Conservation (phyloP, 2,888 invertebrate genomes). For the Drosophila pegasa region DNA sequence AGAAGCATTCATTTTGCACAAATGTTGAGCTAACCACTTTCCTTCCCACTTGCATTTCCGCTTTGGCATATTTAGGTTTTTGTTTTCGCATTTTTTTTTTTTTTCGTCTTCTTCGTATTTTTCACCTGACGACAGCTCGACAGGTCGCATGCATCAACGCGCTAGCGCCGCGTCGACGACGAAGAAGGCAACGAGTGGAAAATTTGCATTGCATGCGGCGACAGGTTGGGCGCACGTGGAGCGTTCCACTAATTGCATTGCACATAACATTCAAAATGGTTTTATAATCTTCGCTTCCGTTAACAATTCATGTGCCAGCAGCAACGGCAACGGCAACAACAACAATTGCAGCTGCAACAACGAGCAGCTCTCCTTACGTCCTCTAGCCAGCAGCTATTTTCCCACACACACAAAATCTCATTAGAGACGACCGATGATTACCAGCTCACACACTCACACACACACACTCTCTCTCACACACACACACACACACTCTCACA, state of each 20-base stretch:
- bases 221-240: slow-evolving; percentile 22
- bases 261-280: slow-evolving; percentile 66
- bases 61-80: not conserved
- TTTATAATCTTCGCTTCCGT: slow-evolving; percentile 76
- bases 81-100: not conserved
- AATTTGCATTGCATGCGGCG: slow-evolving; percentile 37
- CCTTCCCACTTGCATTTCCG: slow-evolving; percentile 4
- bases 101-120: not conserved
- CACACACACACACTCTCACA: slow-evolving; percentile 11
- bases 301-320: slow-evolving; percentile 45
- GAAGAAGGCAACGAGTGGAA: slow-evolving; percentile 7
- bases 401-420: slow-evolving; percentile 55
- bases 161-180: slow-evolving; percentile 29
- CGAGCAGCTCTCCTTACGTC: slow-evolving; percentile 21
- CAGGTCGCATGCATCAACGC: slow-evolving; percentile 15
- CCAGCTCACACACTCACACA: slow-evolving; percentile 28
- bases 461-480: too few species aligned
- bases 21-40: not conserved
- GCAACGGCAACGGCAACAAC: slow-evolving; percentile 16
- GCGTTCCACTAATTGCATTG: slow-evolving; percentile 68
- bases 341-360: not conserved
- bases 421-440: slow-evolving; percentile 60
- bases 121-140: slow-evolving; percentile 5
- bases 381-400: slow-evolving; percentile 35
- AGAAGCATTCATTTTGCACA: not conserved